Base-by-base conservation (phyloP, 2,113 vertebrate genomes). In the Equus quagga region DNA sequence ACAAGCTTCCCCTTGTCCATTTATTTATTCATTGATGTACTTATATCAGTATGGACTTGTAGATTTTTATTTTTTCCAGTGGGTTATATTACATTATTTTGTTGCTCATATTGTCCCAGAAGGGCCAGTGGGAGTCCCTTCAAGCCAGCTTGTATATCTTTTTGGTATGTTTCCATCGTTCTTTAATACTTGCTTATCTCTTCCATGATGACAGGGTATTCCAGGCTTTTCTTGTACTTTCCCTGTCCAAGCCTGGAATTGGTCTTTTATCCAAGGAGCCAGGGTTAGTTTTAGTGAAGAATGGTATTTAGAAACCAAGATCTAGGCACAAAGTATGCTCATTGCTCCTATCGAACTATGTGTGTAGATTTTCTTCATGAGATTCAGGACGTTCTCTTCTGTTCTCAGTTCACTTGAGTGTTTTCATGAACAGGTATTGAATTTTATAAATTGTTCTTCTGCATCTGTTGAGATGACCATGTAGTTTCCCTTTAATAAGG, bases 391-490 rank as follows among this genome's bases (percentile, higher is more conserved):
- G 23, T 62, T 87, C 67, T 86, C 10, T 60, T 72, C 18, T 60
- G 23, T 51, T 58, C 18, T 6, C 60, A 21, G 3, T 76, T 93
- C 51, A 76, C 24, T 86, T 86, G 15, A 75, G 19, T 75, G 6
- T 69, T 60, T 64, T 69, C 90, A 60, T 56, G 36, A 85, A 81
- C 19, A 5, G 14, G 2, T 79, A 80, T 36, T 87, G 28, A 76
- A 81, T 87, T 90, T 96, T 90, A 11, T 73, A 91, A 62, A 67
- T 92, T 81, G 21, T 94, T 89, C 65, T 73, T 67, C 62, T 51
- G 15, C 23, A 78, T 91, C 33, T 95, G 5, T 49, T 76, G 60
- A 85, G 54, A 89, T 86, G 54, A 46, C 28, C 62, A 41, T 60
- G 31, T 19, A 46, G 1, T 70, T 78, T 73, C 64, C 36, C 87